A percentile compares a stretch with the other conserved stretches of the same genome.
Conservation (phyloP, 2,888 invertebrate species). For the Ormyrus thymus region DNA sequence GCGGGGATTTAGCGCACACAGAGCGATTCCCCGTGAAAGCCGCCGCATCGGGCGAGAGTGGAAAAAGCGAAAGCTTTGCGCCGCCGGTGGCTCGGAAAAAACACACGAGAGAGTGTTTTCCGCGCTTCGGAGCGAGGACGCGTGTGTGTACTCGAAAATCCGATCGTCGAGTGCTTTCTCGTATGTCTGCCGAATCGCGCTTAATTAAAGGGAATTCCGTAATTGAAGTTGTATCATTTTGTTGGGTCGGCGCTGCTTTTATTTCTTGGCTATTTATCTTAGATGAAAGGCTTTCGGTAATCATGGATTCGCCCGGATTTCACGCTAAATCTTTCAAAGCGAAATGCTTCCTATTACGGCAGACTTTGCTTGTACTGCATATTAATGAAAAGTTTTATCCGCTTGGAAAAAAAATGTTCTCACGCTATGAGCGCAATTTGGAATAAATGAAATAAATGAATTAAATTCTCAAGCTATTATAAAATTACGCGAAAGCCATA, state of each 20-base stretch:
- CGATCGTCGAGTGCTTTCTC: slow-evolving; percentile 26
- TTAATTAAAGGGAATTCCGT: slow-evolving; percentile 48
- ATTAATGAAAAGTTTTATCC: too few species aligned
- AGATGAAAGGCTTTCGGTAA: background rate
- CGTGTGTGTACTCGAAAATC: slow-evolving; percentile 27
- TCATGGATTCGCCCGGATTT: background rate
- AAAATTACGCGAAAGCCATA: too few species aligned
- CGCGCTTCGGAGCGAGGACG: background rate
- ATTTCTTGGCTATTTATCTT: background rate
- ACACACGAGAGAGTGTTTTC: background rate
- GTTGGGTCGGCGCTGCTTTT: slow-evolving; percentile 2
- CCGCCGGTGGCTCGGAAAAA: slow-evolving; percentile 5
- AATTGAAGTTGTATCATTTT: slow-evolving; percentile 34
- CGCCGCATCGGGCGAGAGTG: slow-evolving; percentile 9
- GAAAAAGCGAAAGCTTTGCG: slow-evolving; percentile 27
- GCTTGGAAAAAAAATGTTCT: too few species aligned
- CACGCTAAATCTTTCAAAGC: background rate
- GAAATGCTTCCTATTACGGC: background rate
- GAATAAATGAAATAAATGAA: background rate
- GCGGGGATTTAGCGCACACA: background rate
- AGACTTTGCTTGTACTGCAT: background rate
- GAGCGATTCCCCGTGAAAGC: too few species aligned
- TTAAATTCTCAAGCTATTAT: background rate
- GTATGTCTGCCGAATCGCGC: slow-evolving; percentile 26
- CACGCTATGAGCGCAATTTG: too few species aligned